Conservation (phyloP, 1,140 invertebrate genomes). For the Capitella teleta region DNA sequence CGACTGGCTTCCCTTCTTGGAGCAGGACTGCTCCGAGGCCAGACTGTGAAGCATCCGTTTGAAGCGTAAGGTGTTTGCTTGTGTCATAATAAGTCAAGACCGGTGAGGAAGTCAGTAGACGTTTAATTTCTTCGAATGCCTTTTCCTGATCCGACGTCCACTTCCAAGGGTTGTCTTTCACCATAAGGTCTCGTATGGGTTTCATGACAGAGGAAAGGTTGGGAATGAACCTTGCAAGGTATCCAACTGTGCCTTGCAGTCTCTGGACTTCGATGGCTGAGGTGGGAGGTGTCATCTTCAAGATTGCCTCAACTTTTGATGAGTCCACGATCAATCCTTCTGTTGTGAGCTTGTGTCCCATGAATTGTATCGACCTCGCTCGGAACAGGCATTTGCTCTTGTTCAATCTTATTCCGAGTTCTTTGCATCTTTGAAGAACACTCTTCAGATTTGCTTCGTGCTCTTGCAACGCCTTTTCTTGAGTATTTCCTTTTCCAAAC, state of each 20-base stretch:
- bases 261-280: constrained; percentile 11
- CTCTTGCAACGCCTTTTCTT: too few relatives aligned
- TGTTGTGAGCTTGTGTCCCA: constrained; percentile 10
- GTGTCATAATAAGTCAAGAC: too few relatives aligned
- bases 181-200: constrained; percentile 10
- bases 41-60: constrained; percentile 15
- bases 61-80: too few relatives aligned
- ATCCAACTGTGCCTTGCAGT: constrained; percentile 15
- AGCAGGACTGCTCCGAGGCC: constrained; percentile 39
- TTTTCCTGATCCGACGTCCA: constrained; percentile 11
- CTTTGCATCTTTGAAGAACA: constrained; percentile 24
- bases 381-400: constrained; percentile 26
- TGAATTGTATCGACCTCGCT: constrained; percentile 20
- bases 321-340: constrained; percentile 33
- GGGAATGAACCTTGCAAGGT: constrained; percentile 13
- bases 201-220: constrained; percentile 12
- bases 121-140: too few relatives aligned
- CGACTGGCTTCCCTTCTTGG: constrained; percentile 41
- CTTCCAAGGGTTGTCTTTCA: constrained; percentile 10
- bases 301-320: constrained; percentile 30
- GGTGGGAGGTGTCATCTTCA: constrained; percentile 8
- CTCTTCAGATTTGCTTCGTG: constrained; percentile 23
- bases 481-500: too few relatives aligned
- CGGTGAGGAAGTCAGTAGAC: too few relatives aligned
- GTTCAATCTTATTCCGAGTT: constrained; percentile 36